Evolutionary conservation across 2,888 invertebrate species (phyloP).

Genomic region (Drosophila stalkeri): DNA sequence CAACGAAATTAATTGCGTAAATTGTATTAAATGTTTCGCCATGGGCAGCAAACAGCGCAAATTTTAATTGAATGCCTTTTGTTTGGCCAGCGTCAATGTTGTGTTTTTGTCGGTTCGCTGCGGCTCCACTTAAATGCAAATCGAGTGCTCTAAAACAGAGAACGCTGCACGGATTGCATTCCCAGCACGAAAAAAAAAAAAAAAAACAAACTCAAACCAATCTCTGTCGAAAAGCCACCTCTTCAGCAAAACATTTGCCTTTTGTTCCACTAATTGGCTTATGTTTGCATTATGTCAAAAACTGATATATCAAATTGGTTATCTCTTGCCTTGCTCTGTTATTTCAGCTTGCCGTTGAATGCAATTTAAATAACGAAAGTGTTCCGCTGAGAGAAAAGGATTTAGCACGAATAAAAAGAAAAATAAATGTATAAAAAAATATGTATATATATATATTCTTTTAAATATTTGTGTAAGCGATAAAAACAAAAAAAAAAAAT

Average conservation of each 20-base stretch:
- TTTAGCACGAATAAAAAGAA: neutral
- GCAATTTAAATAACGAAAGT: conserved; percentile 14
- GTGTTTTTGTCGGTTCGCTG: conserved; percentile 26
- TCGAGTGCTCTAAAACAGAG: conserved; percentile 24
- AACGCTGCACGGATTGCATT: conserved; percentile 32
- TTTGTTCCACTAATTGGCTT: conserved; percentile 66
- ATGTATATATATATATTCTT: neutral
- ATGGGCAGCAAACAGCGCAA: conserved; percentile 56
- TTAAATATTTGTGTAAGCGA: conserved; percentile 1
- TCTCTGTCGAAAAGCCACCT: conserved; percentile 21
- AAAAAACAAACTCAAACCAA: neutral
- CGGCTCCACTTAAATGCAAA: conserved; percentile 47
- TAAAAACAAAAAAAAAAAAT: neutral
- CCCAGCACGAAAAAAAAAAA: conserved; percentile 12
- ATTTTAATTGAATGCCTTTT: conserved; percentile 78
- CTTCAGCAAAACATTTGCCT: conserved; percentile 25
- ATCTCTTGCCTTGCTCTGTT: conserved; percentile 8
- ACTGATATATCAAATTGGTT: conserved; percentile 23
- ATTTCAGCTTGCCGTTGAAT: conserved; percentile 11
- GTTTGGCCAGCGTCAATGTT: conserved; percentile 48
- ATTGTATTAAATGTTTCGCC: conserved; percentile 76
- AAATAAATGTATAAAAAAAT: neutral
- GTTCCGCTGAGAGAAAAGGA: neutral
- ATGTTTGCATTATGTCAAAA: conserved; percentile 53
- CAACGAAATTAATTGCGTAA: conserved; percentile 73